Conservation (phyloP, 2,888 invertebrate species). For the Chaetogeoica ovagalla region DNA sequence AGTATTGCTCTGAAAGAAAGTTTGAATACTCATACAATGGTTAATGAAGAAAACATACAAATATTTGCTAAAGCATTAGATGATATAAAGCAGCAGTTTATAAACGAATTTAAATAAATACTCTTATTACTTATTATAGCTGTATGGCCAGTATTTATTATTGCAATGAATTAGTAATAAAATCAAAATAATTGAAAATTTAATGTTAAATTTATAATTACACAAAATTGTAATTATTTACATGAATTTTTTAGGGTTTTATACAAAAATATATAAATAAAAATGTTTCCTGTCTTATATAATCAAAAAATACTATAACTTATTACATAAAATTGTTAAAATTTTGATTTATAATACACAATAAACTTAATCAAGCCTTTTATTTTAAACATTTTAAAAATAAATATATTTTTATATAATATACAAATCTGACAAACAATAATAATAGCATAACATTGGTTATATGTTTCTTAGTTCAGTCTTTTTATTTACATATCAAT, state of each 20-base stretch:
- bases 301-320: too few species aligned
- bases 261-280: too few species aligned
- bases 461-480: constrained; percentile 11
- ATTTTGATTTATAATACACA: background rate
- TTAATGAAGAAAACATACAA: constrained; percentile 26
- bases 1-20: constrained; percentile 15
- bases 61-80: constrained; percentile 9
- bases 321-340: background rate
- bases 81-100: constrained; percentile 17
- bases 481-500: constrained; percentile 23
- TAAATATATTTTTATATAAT: background rate
- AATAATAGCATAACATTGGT: background rate
- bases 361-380: background rate
- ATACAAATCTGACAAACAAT: constrained; percentile 6
- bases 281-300: too few species aligned
- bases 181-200: background rate
- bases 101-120: constrained; percentile 1
- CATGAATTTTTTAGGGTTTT: too few species aligned
- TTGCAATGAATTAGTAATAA: background rate
- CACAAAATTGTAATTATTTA: too few species aligned
- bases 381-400: background rate
- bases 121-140: background rate
- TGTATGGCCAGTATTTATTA: background rate
- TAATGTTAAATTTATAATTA: too few species aligned
- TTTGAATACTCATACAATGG: background rate